Conservation (phyloP, 2,113 vertebrate genomes). For the Barnardius zonarius region DNA sequence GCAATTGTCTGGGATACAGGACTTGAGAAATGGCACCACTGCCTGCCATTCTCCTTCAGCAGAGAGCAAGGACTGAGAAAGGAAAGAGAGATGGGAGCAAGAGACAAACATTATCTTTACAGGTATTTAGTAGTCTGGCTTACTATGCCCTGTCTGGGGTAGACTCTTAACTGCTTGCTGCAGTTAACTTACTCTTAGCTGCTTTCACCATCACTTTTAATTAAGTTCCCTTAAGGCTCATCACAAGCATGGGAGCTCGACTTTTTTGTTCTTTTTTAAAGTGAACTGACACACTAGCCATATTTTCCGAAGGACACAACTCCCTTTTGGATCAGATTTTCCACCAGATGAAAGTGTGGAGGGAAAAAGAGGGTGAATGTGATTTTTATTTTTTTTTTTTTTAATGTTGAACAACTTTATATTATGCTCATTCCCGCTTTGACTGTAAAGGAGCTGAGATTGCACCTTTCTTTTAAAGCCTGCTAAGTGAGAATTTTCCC, state of each 20-base stretch:
- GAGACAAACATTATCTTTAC: background rate
- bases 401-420: background rate
- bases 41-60: background rate
- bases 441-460: background rate
- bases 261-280: conserved; percentile 29
- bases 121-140: background rate
- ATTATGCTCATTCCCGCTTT: background rate
- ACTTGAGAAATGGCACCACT: background rate
- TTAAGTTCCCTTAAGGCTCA: conserved; percentile 40
- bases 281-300: background rate
- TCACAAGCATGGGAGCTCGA: background rate
- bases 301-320: background rate
- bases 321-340: conserved; percentile 59
- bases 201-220: conserved; percentile 12
- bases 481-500: background rate
- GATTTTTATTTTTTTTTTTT: background rate
- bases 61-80: background rate
- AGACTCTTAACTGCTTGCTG: background rate
- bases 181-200: background rate
- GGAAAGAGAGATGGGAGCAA: background rate
- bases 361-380: background rate
- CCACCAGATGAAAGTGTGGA: conserved; percentile 33
- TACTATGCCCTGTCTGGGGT: background rate
- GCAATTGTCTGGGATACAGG: background rate
- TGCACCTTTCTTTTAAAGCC: background rate